Base-by-base conservation (phyloP, 2,113 vertebrate species). In the Coryphaenoides rupestris region DNA sequence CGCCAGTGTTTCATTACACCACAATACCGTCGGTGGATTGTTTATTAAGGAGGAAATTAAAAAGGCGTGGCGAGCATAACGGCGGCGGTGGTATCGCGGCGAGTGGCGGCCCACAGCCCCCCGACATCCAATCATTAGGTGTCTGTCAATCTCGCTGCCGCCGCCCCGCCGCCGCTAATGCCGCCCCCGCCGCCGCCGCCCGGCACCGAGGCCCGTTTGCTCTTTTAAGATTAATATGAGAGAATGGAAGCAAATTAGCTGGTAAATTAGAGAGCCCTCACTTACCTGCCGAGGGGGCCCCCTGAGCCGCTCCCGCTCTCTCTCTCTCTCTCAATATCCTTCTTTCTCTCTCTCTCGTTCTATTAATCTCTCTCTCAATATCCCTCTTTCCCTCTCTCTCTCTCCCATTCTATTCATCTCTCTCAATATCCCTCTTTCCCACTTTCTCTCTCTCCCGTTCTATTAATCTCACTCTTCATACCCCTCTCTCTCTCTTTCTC, bases 171-270 rank as follows among this genome's bases (percentile, higher is more conserved):
- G n/a, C n/a, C n/a, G n/a, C n/a, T n/a, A n/a, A n/a, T n/a, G n/a
- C n/a, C n/a, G n/a, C n/a, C n/a, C 88, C 83, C 16, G 15, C 62
- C 74, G 63, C n/a, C 33, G 33, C 82, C 69, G 76, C 9, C 33
- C 33, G 13, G 33, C n/a, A n/a, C 66, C 14, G 70, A 69, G 84
- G 75, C 83, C 85, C 72, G 55, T 86, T 86, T 86, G 70, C 82
- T 81, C 80, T 85, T 89, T 86, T 78, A 88, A 83, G 79, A 83
- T 85, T 89, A 88, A 89, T 86, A 76, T 76, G 77, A 77, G 77
- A 76, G 75, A 89, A 88, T 79, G 75, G 76, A 85, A 80, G 81
- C 63, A 86, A 90, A 90, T 91, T 89, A 90, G 81, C 78, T 82
- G 75, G 66, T 85, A 88, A 89, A 89, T 89, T 79, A 85, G 80